phyloP scores from a whole-genome alignment of 2,888 invertebrate species.

The Phortica okadai region DNA sequence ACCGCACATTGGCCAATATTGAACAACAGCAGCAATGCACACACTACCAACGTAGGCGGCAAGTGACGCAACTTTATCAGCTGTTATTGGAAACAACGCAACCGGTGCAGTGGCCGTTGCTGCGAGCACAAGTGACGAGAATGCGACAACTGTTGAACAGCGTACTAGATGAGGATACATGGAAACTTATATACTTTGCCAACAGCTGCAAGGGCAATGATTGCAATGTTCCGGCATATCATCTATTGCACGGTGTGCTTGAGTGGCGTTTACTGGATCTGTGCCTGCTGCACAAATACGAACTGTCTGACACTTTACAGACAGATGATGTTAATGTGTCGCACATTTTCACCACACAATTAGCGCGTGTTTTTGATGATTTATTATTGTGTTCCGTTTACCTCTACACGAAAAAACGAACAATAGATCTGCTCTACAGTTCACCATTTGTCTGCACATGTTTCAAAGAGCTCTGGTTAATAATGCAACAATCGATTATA shows the following conservation, averaged over 20 bases:
- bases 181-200: conserved; percentile 68
- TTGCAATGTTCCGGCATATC: conserved; percentile 72
- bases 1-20: conserved; percentile 38
- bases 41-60: conserved; percentile 59
- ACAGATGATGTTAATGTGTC: background rate
- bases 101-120: conserved; percentile 40
- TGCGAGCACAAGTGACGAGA: conserved; percentile 49
- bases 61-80: conserved; percentile 69
- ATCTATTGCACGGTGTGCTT: conserved; percentile 73
- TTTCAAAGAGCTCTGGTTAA: conserved; percentile 79
- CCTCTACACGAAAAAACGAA: conserved; percentile 70
- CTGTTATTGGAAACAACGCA: conserved; percentile 56
- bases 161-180: conserved; percentile 58
- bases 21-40: conserved; percentile 29
- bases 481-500: conserved; percentile 77
- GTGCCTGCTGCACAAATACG: conserved; percentile 60
- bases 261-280: conserved; percentile 75
- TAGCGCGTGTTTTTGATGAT: conserved; percentile 63
- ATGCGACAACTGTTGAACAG: conserved; percentile 64
- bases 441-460: conserved; percentile 80
- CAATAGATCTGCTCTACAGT: conserved; percentile 75
- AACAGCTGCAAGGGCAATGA: conserved; percentile 72
- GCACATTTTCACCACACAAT: conserved; percentile 47
- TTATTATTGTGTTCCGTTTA: conserved; percentile 62
- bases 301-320: conserved; percentile 7